Percentiles rank a stretch among this genome's conserved stretches.
Conservation (phyloP, 2,113 vertebrate species). For the Taurulus bubalis region DNA sequence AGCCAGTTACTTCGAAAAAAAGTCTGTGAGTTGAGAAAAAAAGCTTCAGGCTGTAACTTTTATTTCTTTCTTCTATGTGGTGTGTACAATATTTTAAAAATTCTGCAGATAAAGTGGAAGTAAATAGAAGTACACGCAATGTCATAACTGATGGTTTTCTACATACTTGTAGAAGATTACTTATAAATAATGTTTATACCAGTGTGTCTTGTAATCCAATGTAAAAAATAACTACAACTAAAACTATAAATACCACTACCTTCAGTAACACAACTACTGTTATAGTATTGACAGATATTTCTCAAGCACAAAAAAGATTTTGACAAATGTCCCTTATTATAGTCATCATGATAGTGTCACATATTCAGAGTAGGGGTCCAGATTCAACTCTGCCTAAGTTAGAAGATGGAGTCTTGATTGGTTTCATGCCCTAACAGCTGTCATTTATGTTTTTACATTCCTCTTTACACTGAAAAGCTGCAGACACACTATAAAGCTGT, state of each 20-base stretch:
- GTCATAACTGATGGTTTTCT: neutral
- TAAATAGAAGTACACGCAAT: neutral
- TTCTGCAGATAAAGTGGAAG: neutral
- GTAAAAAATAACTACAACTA: neutral
- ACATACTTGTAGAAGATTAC: neutral
- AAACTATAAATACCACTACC: neutral
- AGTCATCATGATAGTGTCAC: neutral
- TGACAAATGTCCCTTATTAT: neutral
- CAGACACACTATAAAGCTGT: neutral
- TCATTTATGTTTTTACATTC: neutral
- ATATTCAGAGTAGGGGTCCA: neutral
- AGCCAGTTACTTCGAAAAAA: slow-evolving; percentile 4
- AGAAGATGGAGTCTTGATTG: neutral
- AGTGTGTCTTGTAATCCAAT: neutral
- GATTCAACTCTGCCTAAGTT: neutral
- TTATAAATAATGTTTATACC: neutral
- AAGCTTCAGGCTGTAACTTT: slow-evolving; percentile 2
- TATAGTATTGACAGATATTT: neutral
- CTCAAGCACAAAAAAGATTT: neutral
- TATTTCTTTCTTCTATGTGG: neutral
- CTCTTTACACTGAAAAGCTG: neutral
- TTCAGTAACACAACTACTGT: neutral
- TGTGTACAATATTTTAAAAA: neutral
- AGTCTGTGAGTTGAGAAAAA: neutral
- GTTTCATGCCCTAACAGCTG: neutral